Evolutionary conservation across 2,113 vertebrate genomes (phyloP).

Genomic region (Eulemur macaco): DNA sequence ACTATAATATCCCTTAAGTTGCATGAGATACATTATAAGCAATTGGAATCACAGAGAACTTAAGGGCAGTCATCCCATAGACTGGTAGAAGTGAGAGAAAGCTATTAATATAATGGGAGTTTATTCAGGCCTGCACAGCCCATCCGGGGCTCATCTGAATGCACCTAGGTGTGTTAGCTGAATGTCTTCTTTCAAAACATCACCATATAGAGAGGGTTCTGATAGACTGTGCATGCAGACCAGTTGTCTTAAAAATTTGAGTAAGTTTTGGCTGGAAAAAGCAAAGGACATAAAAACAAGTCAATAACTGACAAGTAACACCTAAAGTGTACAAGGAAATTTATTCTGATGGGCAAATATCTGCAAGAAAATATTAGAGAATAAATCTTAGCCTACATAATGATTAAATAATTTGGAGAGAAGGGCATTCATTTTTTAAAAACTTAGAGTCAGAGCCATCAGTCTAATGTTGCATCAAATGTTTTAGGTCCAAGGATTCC

Average conservation of each 20-base stretch:
- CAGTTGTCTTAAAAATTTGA: not conserved
- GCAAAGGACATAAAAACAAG: not conserved
- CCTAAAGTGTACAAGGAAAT: not conserved
- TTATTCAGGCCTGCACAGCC: not conserved
- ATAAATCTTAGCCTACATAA: not conserved
- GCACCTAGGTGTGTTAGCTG: not conserved
- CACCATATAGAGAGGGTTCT: not conserved
- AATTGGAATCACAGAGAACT: not conserved
- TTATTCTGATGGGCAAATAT: conserved; percentile 7
- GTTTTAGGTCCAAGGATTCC: conserved; percentile 61
- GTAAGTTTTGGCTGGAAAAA: not conserved
- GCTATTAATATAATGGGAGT: no score
- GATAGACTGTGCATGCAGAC: not conserved
- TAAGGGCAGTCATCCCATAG: not conserved
- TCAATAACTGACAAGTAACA: not conserved
- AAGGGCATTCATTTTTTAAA: conserved; percentile 34
- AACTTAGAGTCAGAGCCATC: conserved; percentile 22
- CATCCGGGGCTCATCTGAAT: not conserved
- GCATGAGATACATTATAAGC: not conserved
- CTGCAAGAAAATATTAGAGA: not conserved
- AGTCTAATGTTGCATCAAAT: conserved; percentile 61
- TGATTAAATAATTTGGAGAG: conserved; percentile 14
- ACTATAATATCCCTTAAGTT: not conserved
- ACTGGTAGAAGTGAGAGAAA: not conserved
- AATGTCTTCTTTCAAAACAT: not conserved